Evolutionary conservation across 2,113 vertebrate species (phyloP).

Genomic region (Kobus ellipsiprymnus): DNA sequence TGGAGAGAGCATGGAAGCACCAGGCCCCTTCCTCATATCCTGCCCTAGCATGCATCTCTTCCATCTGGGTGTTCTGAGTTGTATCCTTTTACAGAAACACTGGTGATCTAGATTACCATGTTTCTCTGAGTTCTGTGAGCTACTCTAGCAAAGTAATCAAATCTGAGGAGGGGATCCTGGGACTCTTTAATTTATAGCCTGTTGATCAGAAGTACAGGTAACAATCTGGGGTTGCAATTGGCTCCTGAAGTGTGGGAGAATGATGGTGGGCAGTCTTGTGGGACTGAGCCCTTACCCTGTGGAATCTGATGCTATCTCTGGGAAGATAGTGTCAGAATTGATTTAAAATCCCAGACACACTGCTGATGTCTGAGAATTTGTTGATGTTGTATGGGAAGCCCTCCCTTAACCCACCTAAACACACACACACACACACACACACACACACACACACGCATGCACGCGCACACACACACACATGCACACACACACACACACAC

Average conservation of each 20-base stretch:
- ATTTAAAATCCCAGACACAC: background rate
- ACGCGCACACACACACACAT: background rate
- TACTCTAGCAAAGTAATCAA: background rate
- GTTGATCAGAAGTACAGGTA: background rate
- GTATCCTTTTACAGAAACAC: background rate
- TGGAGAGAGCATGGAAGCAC: background rate
- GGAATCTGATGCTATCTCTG: background rate
- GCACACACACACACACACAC: too few relatives aligned
- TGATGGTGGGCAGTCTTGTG: too few relatives aligned
- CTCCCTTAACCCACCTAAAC: background rate
- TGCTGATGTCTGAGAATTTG: background rate
- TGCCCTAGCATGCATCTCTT: background rate
- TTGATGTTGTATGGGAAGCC: background rate
- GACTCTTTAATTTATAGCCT: background rate
- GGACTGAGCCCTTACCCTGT: background rate
- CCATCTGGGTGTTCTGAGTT: background rate
- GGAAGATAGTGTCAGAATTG: background rate
- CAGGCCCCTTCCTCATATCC: background rate
- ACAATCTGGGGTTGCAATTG: background rate
- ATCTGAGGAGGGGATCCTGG: background rate
- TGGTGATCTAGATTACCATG: background rate
- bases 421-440: background rate
- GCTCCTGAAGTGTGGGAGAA: background rate
- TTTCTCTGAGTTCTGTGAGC: background rate
- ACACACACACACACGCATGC: too few relatives aligned